Evolutionary conservation across 2,888 invertebrate species (phyloP).

Genomic region (Epicampocera succincta): DNA sequence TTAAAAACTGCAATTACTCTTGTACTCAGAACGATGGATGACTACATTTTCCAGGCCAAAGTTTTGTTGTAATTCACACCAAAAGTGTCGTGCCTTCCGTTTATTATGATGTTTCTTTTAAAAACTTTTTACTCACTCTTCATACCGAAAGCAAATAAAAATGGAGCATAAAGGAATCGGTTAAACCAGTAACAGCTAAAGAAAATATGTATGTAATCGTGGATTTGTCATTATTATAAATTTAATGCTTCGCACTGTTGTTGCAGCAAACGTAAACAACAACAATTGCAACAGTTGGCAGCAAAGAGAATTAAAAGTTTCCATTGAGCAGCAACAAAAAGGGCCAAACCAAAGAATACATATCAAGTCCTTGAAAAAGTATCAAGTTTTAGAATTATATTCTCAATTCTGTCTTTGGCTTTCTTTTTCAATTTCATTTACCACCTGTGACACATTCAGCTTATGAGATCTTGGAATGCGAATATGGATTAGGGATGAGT

Average conservation of each 20-base stretch:
- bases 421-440: conserved; percentile 64
- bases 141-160: background rate
- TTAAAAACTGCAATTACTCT: conserved; percentile 32
- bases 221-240: conserved; percentile 64
- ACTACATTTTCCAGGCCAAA: conserved; percentile 16
- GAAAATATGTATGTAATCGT: conserved; percentile 47
- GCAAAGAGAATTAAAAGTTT: background rate
- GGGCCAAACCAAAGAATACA: conserved; percentile 25
- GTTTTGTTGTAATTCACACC: conserved; percentile 58
- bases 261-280: background rate
- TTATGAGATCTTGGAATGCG: conserved; percentile 70
- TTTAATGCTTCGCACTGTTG: conserved; percentile 56
- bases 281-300: conserved; percentile 19
- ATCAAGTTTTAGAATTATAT: conserved; percentile 64
- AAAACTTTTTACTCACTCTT: conserved; percentile 36
- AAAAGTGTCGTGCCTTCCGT: conserved; percentile 33
- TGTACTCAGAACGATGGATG: background rate
- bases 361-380: conserved; percentile 49
- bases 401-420: conserved; percentile 43
- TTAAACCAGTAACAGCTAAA: conserved; percentile 6
- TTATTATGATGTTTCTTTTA: conserved; percentile 38
- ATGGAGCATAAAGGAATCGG: conserved; percentile 22
- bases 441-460: conserved; percentile 67
- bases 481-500: conserved; percentile 29
- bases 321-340: conserved; percentile 22